These are phyloP conservation scores for Myxocyprinus asiaticus DNA, from an alignment of 2,113 vertebrate genomes.

Conservation along the genomic window DNA sequence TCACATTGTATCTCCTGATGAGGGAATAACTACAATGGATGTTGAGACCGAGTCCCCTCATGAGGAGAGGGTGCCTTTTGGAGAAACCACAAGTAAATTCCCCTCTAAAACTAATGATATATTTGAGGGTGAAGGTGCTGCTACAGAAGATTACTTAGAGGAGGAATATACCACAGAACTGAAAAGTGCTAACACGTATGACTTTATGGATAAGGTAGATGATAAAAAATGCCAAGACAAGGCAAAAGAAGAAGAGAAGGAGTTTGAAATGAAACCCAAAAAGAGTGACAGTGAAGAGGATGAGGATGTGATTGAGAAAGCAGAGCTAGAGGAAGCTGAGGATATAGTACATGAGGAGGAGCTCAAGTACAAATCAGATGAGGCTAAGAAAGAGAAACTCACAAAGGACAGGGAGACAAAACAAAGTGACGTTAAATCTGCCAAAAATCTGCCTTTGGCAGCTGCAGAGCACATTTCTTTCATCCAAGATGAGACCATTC, in stretches of 20 bases:
- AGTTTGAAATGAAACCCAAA: slow-evolving; percentile 71
- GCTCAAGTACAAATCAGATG: slow-evolving; percentile 67
- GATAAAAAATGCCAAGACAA: slow-evolving; percentile 66
- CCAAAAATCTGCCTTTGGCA: slow-evolving; percentile 52
- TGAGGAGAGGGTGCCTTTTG: slow-evolving; percentile 64
- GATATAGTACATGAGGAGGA: slow-evolving; percentile 69
- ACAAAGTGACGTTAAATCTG: slow-evolving; percentile 55
- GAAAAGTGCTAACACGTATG: slow-evolving; percentile 22
- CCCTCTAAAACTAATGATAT: slow-evolving; percentile 43
- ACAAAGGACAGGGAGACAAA: slow-evolving; percentile 67
- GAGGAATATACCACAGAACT: slow-evolving; percentile 57
- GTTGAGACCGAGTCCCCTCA: slow-evolving; percentile 63
- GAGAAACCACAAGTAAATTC: not conserved
- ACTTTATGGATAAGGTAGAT: slow-evolving; percentile 45
- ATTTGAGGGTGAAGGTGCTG: slow-evolving; percentile 61
- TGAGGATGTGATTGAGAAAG: slow-evolving; percentile 89
- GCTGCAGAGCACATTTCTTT: slow-evolving; percentile 87
- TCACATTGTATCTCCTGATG: slow-evolving; percentile 62
- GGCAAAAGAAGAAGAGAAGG: slow-evolving; percentile 65
- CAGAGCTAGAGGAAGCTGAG: slow-evolving; percentile 88
- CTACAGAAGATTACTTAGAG: slow-evolving; percentile 57
- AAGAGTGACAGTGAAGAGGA: slow-evolving; percentile 81
- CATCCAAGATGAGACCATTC: slow-evolving; percentile 97
- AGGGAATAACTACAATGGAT: slow-evolving; percentile 65
- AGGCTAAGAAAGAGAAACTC: slow-evolving; percentile 67